Conservation (phyloP, 2,797 vertebrate species). For the Heterohyrax brucei region DNA sequence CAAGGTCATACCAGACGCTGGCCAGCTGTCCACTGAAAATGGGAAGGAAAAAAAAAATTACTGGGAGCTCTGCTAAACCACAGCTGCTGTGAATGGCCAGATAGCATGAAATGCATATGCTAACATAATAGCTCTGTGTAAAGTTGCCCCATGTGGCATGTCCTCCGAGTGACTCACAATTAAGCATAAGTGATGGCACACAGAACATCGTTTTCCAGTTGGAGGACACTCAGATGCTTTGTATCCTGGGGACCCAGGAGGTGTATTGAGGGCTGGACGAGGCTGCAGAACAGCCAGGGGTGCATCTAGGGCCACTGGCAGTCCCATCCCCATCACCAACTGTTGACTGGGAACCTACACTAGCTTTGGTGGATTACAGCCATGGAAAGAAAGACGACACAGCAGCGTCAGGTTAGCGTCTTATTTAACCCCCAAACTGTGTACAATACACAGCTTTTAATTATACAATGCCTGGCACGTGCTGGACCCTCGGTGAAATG, state of each 20-base stretch:
- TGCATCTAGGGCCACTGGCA: background rate
- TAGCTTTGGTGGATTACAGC: background rate
- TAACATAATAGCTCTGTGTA: slow-evolving; percentile 34
- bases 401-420: background rate
- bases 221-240: slow-evolving; percentile 6
- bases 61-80: slow-evolving; percentile 50
- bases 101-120: slow-evolving; percentile 66
- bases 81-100: slow-evolving; percentile 24
- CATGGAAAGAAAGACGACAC: background rate
- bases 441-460: background rate
- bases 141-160: background rate
- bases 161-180: slow-evolving; percentile 71
- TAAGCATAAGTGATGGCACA: slow-evolving; percentile 56
- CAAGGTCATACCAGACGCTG: background rate
- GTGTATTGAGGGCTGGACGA: background rate
- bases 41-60: no score
- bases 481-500: background rate
- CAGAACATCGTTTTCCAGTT: slow-evolving; percentile 26
- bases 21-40: background rate
- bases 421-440: background rate
- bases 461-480: background rate
- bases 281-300: background rate
- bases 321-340: background rate
- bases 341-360: background rate
- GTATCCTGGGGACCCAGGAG: slow-evolving; percentile 21